Conservation (phyloP, 2,888 invertebrate genomes). For the Meiosimyza decipiens region DNA sequence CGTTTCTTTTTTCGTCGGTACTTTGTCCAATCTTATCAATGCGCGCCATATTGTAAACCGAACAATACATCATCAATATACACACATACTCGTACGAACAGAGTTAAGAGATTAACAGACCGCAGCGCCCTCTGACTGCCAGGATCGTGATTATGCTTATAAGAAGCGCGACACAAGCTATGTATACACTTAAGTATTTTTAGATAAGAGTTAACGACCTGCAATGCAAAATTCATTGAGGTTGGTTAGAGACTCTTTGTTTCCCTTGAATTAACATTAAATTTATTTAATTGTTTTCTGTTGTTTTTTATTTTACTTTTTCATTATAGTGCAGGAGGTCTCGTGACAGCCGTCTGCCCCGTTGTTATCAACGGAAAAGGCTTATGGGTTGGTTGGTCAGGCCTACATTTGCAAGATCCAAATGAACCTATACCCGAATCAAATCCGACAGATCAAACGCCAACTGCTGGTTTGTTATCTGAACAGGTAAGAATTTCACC, state of each 20-base stretch:
- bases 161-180: too few species aligned
- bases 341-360: slow-evolving; percentile 91
- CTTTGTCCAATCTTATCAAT: slow-evolving; percentile 10
- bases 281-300: background rate
- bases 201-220: slow-evolving; percentile 30
- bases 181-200: background rate
- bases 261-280: background rate
- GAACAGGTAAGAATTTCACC: slow-evolving; percentile 73
- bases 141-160: slow-evolving; percentile 14
- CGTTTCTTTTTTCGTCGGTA: background rate
- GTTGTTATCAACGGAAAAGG: slow-evolving; percentile 87
- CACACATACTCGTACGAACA: background rate
- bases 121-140: slow-evolving; percentile 18
- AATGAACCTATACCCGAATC: slow-evolving; percentile 87
- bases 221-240: background rate
- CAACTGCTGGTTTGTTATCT: slow-evolving; percentile 86
- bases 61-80: slow-evolving; percentile 3
- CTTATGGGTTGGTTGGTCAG: slow-evolving; percentile 93
- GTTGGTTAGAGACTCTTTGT: slow-evolving; percentile 11
- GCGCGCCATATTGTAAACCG: slow-evolving; percentile 22
- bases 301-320: slow-evolving; percentile 9
- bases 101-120: slow-evolving; percentile 7
- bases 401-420: slow-evolving; percentile 82
- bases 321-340: slow-evolving; percentile 81
- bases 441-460: slow-evolving; percentile 85